Evolutionary conservation across 2,797 vertebrate genomes (phyloP), one percentile per base, ranked within the genome.

Genomic region (Tenualosa ilisha): DNA sequence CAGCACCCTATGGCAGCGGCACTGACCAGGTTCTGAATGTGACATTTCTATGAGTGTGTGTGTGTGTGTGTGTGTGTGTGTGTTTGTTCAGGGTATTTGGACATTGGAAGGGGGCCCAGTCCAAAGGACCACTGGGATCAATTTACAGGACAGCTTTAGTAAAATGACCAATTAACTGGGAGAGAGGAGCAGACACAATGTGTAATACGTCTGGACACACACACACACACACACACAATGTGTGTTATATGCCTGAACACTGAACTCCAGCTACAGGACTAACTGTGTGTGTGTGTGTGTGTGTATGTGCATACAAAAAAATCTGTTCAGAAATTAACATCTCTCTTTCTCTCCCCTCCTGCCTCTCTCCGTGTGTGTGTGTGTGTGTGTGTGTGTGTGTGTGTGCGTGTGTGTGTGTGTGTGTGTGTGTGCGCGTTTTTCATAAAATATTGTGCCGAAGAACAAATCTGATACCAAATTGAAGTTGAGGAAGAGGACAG

Each of bases 91-190:
- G 31, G 49, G 56, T 5, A 20, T 22, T 59, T 5, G 20, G 81
- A 53, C 83, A 84, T 20, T 84, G 12, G 56, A 20, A 20, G 43
- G 13, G 63, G 54, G 72, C 43, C n/a, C 31, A 53, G 37, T 26
- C 9, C 49, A 37, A 17, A 3, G 65, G 53, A 61, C 81, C 51
- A 6, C 51, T 51, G 61, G 83, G 86, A 89, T 86, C 86, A 26
- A 85, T 87, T 84, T 81, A 89, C 86, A 88, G 86, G 83, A 82
- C 83, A 49, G 84, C 86, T 85, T 86, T 87, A 90, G 86, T 89
- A 88, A 90, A 90, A 89, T 85, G 87, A 89, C 85, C 85, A 85
- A 86, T 91, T 91, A 89, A 88, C 83, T 88, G 88, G 82, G 85
- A 79, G 83, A 85, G 81, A 72, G 68, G 83, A 85, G 84, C 84